Base-by-base conservation (phyloP, 2,888 invertebrate species). In the Aphidoletes aphidimyza region DNA sequence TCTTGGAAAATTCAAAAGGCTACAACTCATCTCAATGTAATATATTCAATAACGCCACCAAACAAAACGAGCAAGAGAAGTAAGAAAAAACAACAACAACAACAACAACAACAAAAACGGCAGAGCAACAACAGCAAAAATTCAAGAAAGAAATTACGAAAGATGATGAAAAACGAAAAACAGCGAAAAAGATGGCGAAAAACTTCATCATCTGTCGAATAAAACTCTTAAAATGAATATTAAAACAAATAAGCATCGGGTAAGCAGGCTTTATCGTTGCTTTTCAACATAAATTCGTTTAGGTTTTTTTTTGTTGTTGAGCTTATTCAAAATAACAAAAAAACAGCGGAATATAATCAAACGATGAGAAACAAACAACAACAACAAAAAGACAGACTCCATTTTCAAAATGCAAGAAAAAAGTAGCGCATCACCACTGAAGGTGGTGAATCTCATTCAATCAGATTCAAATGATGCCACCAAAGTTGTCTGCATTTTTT, bases 241-340 rank as follows among this genome's bases (percentile, higher is more conserved):
- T 54, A 54, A 54, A 54, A 22, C 14, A 54, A 54, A 54, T 54
- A 54, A 39, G 39, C 39, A 39, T n/a, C n/a, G n/a, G n/a, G n/a
- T n/a, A 11, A 39, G 39, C 39, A 39, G 6, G 39, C 39, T 8
- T 5, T 39, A 39, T 8, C 5, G 39, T n/a, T n/a, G n/a, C n/a
- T n/a, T n/a, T n/a, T n/a, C 39, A 39, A 39, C 39, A 39, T 39
- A 39, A 54, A 22, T 3, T 22, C 54, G n/a, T 54, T 54, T 22
- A 19, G 47, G 17, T 47, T 47, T 47, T 47, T 2, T 19, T 19
- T 39, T 39, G 39, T 11, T 39, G 39, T 39, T 39, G 39, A 39
- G 5, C 6, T 39, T 39, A 47, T 19, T 47, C 47, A 47, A 47
- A 9, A 11, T 19, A 19, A 39, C 47, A 5, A 2, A 47, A 47